phyloP scores from a whole-genome alignment of 2,888 invertebrate species.

The Cephus nigrinus region DNA sequence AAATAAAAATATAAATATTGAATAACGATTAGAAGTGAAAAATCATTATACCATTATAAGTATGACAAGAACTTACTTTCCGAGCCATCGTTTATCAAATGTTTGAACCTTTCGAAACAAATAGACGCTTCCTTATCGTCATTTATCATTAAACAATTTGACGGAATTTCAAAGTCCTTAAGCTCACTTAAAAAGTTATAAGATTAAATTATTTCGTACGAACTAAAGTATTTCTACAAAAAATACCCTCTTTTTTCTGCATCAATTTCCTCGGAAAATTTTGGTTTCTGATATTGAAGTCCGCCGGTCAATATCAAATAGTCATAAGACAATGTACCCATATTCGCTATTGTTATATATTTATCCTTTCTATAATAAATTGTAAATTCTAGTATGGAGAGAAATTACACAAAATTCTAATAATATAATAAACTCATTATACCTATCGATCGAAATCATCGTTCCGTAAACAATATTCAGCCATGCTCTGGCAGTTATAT shows the following conservation, averaged over 20 bases:
- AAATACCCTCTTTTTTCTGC: conserved; percentile 31
- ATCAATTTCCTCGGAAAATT: conserved; percentile 27
- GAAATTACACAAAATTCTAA: not conserved
- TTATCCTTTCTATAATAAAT: conserved; percentile 68
- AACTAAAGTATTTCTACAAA: not conserved
- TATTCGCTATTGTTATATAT: conserved; percentile 68
- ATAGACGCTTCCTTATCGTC: conserved; percentile 68
- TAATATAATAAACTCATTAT: conserved; percentile 21
- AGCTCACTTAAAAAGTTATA: conserved; percentile 35
- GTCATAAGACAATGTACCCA: conserved; percentile 54
- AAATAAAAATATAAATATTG: not conserved
- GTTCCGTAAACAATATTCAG: conserved; percentile 74
- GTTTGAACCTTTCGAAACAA: conserved; percentile 35
- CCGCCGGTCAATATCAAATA: conserved; percentile 60
- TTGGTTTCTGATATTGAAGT: conserved; percentile 44
- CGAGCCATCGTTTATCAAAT: conserved; percentile 31
- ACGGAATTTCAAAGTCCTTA: conserved; percentile 63
- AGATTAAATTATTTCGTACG: not conserved
- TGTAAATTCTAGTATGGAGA: not conserved
- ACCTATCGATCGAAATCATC: conserved; percentile 73
- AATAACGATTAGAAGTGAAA: too few species aligned
- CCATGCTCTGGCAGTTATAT: conserved; percentile 73
- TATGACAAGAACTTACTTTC: not conserved
- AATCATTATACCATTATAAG: too few species aligned
- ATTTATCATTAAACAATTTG: conserved; percentile 75